Percentiles rank a stretch among this genome's conserved stretches.
Conservation (phyloP, 2,797 vertebrate genomes). For the Dendrocincla tyrannina region DNA sequence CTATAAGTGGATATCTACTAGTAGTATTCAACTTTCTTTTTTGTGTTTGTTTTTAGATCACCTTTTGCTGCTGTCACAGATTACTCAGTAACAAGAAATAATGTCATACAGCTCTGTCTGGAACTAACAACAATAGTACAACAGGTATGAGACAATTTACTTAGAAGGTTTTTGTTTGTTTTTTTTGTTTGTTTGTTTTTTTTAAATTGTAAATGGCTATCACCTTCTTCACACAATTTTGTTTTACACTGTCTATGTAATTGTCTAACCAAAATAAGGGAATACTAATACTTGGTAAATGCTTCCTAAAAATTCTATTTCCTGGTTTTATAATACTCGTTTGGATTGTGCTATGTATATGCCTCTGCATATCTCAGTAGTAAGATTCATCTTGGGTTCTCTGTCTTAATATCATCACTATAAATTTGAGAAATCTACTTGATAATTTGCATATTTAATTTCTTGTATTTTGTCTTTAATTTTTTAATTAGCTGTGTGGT, state of each 20-base stretch:
- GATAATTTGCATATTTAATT: not conserved
- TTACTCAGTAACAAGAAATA: slow-evolving; percentile 97
- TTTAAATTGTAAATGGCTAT: not conserved
- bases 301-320: not conserved
- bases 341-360: not conserved
- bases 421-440: not conserved
- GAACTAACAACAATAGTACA: slow-evolving; percentile 98
- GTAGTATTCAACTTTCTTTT: not conserved
- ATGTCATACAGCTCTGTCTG: slow-evolving; percentile 97
- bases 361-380: not conserved
- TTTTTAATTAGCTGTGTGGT: not conserved
- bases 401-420: not conserved
- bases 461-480: not conserved
- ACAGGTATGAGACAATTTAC: slow-evolving; percentile 82
- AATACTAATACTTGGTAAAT: not conserved
- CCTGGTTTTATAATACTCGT: not conserved
- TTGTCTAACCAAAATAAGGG: not conserved
- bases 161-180: not conserved
- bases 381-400: not conserved
- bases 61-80: slow-evolving; percentile 98
- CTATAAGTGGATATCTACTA: not conserved
- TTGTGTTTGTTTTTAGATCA: slow-evolving; percentile 86
- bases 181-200: no score
- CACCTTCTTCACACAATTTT: not conserved
- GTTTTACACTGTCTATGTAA: not conserved